phyloP scores from a whole-genome alignment of 2,797 vertebrate species.

The Acestrorhynchus altus region DNA sequence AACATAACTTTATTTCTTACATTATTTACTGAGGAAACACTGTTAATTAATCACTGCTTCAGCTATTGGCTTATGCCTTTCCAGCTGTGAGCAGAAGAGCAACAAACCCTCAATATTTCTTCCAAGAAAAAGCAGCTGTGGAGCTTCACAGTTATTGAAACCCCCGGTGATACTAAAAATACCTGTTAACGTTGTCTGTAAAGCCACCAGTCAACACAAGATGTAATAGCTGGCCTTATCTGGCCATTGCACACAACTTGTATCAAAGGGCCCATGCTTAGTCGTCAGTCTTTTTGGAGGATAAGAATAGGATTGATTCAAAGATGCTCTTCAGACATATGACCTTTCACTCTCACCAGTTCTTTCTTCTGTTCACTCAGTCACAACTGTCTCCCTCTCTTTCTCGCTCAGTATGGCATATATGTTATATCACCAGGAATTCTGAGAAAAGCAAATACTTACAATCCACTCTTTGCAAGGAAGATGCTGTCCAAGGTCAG shows the following conservation, averaged over 20 bases:
- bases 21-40: no score
- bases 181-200: not conserved
- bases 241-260: not conserved
- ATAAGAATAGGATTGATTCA: constrained; percentile 4
- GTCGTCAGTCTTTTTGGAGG: not conserved
- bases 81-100: no score
- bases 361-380: not conserved
- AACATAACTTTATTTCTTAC: no score
- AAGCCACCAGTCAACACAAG: not conserved
- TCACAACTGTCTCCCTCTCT: not conserved
- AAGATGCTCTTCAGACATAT: not conserved
- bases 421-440: not conserved
- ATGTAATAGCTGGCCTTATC: constrained; percentile 8
- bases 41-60: no score
- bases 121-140: not conserved
- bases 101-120: not conserved
- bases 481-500: no score
- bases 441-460: no score
- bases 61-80: no score
- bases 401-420: not conserved
- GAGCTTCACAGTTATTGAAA: not conserved
- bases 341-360: not conserved
- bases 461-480: no score
- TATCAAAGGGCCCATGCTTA: constrained; percentile 1
- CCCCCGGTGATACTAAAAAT: not conserved